These are phyloP conservation scores for Caretta caretta DNA, from an alignment of 2,113 vertebrate species.

Conservation along the genomic window DNA sequence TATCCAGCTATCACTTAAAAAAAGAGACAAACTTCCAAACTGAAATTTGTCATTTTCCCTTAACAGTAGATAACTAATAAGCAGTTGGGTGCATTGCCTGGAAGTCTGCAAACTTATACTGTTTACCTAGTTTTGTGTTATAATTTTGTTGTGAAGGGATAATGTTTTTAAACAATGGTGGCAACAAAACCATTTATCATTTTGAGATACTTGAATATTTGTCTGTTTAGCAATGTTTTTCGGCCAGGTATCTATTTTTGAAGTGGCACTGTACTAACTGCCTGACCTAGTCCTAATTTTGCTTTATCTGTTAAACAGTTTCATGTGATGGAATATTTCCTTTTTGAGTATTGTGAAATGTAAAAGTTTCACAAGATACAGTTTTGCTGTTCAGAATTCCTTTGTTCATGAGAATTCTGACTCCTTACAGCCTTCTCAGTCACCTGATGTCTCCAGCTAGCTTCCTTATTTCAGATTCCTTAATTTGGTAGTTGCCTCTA, in stretches of 20 bases:
- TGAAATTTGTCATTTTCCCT: not conserved
- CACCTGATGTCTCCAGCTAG: not conserved
- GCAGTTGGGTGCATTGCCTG: not conserved
- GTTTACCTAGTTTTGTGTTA: not conserved
- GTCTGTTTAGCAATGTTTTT: not conserved
- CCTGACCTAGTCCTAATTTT: not conserved
- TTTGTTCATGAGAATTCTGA: constrained; percentile 10
- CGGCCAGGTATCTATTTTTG: not conserved
- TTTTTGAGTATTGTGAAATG: not conserved
- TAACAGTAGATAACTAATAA: not conserved
- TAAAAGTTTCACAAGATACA: constrained; percentile 17
- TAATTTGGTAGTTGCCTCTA: not conserved
- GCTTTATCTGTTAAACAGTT: not conserved
- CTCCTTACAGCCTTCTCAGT: constrained; percentile 35
- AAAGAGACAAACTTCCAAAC: not conserved
- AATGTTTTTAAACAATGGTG: not conserved
- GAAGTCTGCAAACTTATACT: not conserved
- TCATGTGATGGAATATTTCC: not conserved
- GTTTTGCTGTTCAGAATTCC: not conserved
- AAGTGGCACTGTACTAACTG: not conserved
- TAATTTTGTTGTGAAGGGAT: not conserved
- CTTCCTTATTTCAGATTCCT: constrained; percentile 18
- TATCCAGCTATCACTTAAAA: not conserved
- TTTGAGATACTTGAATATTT: not conserved
- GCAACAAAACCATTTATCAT: not conserved